These are phyloP conservation scores for Molanna angustata DNA, from an alignment of 2,888 invertebrate genomes.

Conservation along the genomic window DNA sequence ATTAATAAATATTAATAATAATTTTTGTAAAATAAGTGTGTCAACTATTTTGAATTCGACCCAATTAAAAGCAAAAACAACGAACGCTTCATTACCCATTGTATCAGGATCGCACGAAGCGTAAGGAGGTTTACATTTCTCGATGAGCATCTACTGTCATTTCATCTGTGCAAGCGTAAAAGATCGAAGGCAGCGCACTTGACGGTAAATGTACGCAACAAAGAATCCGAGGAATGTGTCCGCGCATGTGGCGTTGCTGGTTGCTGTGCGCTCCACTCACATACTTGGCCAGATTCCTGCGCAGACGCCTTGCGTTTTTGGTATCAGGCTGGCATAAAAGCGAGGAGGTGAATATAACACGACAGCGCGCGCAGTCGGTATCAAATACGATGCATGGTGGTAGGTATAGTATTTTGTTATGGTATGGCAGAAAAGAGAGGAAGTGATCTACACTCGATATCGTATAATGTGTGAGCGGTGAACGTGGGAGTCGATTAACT, in stretches of 20 bases:
- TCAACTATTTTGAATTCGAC: no score
- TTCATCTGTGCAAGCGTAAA: constrained; percentile 5
- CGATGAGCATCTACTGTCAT: constrained; percentile 12
- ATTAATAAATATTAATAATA: no score
- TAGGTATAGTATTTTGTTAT: no score
- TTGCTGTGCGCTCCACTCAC: constrained; percentile 7
- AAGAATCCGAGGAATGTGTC: constrained; percentile 21
- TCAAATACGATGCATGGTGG: no score
- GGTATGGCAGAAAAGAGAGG: no score
- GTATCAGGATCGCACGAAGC: constrained; percentile 20
- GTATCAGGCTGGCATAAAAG: constrained; percentile 26
- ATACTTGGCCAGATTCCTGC: constrained; percentile 26
- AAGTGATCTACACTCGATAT: no score
- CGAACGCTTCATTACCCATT: constrained; percentile 17
- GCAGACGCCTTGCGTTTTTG: constrained; percentile 27
- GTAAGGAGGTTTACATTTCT: constrained; percentile 10
- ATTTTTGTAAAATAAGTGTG: no score
- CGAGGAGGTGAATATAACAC: constrained; percentile 10
- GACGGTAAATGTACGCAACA: constrained; percentile 12
- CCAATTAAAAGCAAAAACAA: background rate
- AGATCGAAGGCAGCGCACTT: constrained; percentile 17
- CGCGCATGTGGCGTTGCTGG: constrained; percentile 17
- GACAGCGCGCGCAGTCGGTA: background rate
- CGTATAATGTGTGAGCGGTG: no score
- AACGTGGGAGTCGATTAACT: no score